Evolutionary conservation across 2,888 invertebrate species (phyloP).

Genomic region (Ormyrus nitidulus): DNA sequence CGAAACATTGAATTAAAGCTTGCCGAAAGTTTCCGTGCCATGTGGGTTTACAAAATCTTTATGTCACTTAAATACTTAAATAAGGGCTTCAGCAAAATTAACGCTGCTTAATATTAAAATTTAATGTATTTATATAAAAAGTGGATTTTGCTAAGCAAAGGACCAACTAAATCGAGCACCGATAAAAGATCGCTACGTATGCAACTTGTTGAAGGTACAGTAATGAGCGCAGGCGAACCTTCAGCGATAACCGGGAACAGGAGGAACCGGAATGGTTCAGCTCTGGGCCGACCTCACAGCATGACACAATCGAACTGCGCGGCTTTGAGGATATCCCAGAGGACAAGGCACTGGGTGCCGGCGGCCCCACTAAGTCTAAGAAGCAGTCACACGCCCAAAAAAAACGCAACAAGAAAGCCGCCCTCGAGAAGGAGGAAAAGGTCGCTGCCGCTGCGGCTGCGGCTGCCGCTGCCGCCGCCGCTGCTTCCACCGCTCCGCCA

Average conservation of each 20-base stretch:
- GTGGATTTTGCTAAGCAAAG: constrained; percentile 54
- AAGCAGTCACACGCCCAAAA: constrained; percentile 75
- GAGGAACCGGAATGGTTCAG: constrained; percentile 95
- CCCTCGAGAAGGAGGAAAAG: constrained; percentile 73
- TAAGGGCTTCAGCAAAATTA: not conserved
- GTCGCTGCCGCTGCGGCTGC: constrained; percentile 52
- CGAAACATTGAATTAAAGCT: too few relatives aligned
- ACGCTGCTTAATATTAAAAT: not conserved
- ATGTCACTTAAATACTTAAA: not conserved
- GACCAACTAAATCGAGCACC: constrained; percentile 57
- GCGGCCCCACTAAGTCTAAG: constrained; percentile 66
- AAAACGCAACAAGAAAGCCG: constrained; percentile 75
- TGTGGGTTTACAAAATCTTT: too few relatives aligned
- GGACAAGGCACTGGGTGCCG: constrained; percentile 66
- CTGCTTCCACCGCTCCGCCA: constrained; percentile 14
- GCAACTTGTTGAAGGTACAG: constrained; percentile 72
- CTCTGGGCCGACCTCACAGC: constrained; percentile 92
- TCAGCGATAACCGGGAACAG: constrained; percentile 78
- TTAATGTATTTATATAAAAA: not conserved
- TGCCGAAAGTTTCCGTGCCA: too few relatives aligned
- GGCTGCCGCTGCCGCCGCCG: constrained; percentile 51
- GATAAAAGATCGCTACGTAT: constrained; percentile 68
- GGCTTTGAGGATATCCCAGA: constrained; percentile 89
- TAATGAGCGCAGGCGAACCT: constrained; percentile 77
- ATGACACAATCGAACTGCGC: constrained; percentile 93